Conservation (phyloP, 2,888 invertebrate genomes). For the Diadegma fenestrale region DNA sequence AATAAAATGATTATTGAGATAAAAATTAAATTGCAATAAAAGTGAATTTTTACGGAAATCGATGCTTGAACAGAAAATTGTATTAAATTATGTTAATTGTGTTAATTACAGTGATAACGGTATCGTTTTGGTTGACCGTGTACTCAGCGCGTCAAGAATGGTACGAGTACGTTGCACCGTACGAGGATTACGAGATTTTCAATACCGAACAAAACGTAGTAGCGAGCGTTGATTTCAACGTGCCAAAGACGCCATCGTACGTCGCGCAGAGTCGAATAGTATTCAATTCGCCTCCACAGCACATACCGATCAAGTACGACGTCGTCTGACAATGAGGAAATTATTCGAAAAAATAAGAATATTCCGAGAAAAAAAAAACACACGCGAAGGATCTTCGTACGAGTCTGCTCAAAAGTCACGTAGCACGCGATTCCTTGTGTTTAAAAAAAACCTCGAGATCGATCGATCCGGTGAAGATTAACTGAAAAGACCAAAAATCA, state of each 20-base stretch:
- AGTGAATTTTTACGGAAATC: background rate
- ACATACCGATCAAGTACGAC: conserved; percentile 68
- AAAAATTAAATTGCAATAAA: background rate
- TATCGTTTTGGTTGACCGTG: conserved; percentile 81
- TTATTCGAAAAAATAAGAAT: background rate
- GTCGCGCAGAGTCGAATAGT: conserved; percentile 75
- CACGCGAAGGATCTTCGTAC: background rate
- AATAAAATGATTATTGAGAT: too few relatives aligned
- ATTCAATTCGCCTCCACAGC: conserved; percentile 73
- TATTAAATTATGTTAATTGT: background rate
- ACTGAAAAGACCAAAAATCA: background rate
- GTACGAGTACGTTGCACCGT: conserved; percentile 62
- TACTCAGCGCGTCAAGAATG: conserved; percentile 79
- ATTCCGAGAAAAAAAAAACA: background rate
- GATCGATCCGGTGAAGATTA: conserved; percentile 1
- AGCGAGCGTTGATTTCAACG: conserved; percentile 69
- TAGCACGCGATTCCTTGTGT: background rate
- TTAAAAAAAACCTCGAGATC: conserved; percentile 15
- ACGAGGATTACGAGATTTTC: conserved; percentile 48
- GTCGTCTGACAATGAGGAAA: conserved; percentile 55
- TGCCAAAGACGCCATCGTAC: conserved; percentile 81
- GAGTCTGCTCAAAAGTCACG: conserved; percentile 12
- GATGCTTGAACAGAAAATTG: background rate
- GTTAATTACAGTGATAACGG: conserved; percentile 76
- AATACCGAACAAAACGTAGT: conserved; percentile 46